Evolutionary conservation across 2,888 invertebrate species (phyloP).

Genomic region (Calliphora vomitoria): DNA sequence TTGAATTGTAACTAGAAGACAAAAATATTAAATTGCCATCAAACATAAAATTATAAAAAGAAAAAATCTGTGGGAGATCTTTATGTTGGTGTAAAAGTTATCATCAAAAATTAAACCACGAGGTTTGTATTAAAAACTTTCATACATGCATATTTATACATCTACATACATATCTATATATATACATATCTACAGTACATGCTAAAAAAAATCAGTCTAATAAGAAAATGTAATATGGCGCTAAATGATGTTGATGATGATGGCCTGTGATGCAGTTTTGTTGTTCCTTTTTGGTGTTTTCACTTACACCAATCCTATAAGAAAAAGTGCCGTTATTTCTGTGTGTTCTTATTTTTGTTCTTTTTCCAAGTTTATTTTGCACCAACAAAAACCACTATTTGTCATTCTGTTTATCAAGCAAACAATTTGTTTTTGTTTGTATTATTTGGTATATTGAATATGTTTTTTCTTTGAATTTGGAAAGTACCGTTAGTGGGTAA

Average conservation of each 20-base stretch:
- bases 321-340: slow-evolving; percentile 36
- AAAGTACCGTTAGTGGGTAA: too few relatives aligned
- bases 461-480: too few relatives aligned
- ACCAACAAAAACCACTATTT: not conserved
- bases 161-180: not conserved
- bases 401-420: too few relatives aligned
- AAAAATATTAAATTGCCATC: not conserved
- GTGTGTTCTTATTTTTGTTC: not conserved
- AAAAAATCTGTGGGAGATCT: slow-evolving; percentile 11
- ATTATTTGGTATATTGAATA: too few relatives aligned
- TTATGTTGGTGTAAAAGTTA: slow-evolving; percentile 8
- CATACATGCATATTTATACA: not conserved
- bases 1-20: not conserved
- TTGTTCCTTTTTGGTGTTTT: not conserved
- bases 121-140: slow-evolving; percentile 46
- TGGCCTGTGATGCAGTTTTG: not conserved
- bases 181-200: not conserved
- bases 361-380: not conserved
- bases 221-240: slow-evolving; percentile 49
- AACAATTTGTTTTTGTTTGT: too few relatives aligned
- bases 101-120: slow-evolving; percentile 50
- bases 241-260: not conserved
- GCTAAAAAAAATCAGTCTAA: not conserved
- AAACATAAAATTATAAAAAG: not conserved
- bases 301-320: not conserved